Conservation (phyloP, 2,113 vertebrate genomes). For the Lota lota region DNA sequence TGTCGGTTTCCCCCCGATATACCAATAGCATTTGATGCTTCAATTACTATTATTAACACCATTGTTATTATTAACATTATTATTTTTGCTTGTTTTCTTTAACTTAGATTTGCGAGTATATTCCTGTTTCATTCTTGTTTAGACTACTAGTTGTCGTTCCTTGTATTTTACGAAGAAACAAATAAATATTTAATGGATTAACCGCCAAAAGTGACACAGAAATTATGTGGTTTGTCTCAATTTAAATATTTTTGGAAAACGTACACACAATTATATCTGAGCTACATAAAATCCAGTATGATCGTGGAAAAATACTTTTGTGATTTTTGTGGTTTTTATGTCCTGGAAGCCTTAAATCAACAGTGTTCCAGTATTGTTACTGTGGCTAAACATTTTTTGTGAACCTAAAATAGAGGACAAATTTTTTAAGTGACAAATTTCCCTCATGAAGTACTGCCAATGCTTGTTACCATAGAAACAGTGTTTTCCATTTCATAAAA, state of each 20-base stretch:
- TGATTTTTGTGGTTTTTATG: neutral
- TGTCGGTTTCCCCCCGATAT: constrained; percentile 22
- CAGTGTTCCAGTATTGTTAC: constrained; percentile 5
- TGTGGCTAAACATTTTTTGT: neutral
- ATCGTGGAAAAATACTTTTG: neutral
- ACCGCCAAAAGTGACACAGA: constrained; percentile 18
- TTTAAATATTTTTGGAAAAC: constrained; percentile 13
- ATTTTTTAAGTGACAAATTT: constrained; percentile 31
- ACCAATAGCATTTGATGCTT: constrained; percentile 31
- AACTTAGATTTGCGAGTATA: too few relatives aligned
- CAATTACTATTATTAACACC: neutral
- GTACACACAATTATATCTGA: constrained; percentile 17
- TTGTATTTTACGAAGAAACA: neutral
- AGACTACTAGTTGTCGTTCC: too few relatives aligned
- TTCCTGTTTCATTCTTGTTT: too few relatives aligned
- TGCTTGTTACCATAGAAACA: constrained; percentile 42
- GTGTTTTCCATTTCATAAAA: constrained; percentile 33
- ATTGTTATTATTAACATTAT: neutral
- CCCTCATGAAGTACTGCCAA: constrained; percentile 22
- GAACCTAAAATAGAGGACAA: constrained; percentile 16
- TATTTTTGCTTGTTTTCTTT: too few relatives aligned
- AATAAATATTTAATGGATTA: neutral
- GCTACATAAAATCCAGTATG: neutral
- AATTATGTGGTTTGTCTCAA: constrained; percentile 22
- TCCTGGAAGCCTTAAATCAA: neutral